A percentile compares a stretch with the other conserved stretches of the same genome.
phyloP scores from a whole-genome alignment of 64 coral and sea anemone genomes.

The Pachyseris speciosa region DNA sequence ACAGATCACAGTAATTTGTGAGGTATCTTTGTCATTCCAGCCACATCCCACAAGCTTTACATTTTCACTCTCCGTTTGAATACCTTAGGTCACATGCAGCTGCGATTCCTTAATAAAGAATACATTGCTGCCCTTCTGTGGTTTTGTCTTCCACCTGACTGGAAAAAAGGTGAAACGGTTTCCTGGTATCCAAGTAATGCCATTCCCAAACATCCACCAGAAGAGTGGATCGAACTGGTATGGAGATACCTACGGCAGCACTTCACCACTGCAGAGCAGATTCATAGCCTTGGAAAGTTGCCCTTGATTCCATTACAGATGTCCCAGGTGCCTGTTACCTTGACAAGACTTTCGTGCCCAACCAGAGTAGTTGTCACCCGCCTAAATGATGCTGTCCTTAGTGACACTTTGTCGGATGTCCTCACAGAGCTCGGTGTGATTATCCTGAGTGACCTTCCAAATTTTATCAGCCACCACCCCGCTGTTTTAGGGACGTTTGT shows the following conservation, averaged over 20 bases:
- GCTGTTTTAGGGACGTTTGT: conserved; percentile 3
- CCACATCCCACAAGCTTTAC: no score
- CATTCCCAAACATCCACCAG: background rate
- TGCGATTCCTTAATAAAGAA: background rate
- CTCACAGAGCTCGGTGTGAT: conserved; percentile 51
- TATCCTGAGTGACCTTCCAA: conserved; percentile 47
- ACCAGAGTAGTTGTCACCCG: conserved; percentile 43
- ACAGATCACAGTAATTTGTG: no score
- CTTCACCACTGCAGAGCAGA: conserved; percentile 26
- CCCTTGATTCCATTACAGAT: conserved; percentile 55
- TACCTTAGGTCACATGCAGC: conserved; percentile 1
- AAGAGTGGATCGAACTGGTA: conserved; percentile 57
- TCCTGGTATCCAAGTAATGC: conserved; percentile 29
- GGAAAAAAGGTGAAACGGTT: conserved; percentile 4
- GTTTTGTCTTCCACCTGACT: conserved; percentile 28
- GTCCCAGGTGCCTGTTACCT: background rate
- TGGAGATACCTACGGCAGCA: conserved; percentile 71
- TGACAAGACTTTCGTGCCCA: conserved; percentile 47
- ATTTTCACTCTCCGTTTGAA: no score
- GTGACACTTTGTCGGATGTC: background rate
- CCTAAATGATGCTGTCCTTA: conserved; percentile 1
- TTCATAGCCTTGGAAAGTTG: conserved; percentile 42
- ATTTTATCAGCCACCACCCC: conserved; percentile 33
- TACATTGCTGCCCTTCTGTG: background rate
- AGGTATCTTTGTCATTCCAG: no score